A percentile compares a stretch with the other conserved stretches of the same genome.
Conservation (phyloP, 2,113 vertebrate genomes). For the Cyanoramphus novaezelandiae region DNA sequence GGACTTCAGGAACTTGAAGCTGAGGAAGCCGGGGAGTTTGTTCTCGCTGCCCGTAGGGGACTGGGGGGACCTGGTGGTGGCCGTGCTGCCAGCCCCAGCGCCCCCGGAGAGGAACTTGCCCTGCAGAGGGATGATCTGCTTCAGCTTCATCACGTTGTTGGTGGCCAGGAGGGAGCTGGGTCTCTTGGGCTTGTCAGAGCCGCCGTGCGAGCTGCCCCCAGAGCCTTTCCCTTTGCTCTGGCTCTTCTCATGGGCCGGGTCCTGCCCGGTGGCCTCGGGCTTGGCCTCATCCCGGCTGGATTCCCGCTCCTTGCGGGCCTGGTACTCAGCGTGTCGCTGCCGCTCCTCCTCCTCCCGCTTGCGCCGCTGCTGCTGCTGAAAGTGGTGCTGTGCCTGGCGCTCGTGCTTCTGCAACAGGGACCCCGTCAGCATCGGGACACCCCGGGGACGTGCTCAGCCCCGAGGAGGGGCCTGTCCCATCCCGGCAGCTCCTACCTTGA, state of each 20-base stretch:
- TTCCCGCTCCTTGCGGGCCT: constrained; percentile 87
- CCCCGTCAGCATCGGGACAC: neutral
- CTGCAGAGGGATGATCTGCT: constrained; percentile 96
- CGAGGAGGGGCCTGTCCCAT: neutral
- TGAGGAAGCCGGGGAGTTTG: constrained; percentile 92
- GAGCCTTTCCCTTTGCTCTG: constrained; percentile 78
- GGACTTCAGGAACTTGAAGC: constrained; percentile 95
- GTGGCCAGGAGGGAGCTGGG: constrained; percentile 93
- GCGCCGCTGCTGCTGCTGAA: constrained; percentile 94
- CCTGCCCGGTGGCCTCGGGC: constrained; percentile 72
- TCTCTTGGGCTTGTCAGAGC: constrained; percentile 88
- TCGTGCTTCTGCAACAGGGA: constrained; percentile 85
- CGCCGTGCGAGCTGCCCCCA: constrained; percentile 41
- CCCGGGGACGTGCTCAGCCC: accelerated
- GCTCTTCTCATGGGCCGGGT: constrained; percentile 83
- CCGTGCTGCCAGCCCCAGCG: neutral
- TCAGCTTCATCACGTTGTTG: constrained; percentile 95
- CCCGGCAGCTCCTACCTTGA: constrained; percentile 79
- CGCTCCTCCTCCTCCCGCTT: constrained; percentile 94
- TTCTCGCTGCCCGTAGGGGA: constrained; percentile 88
- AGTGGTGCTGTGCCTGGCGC: constrained; percentile 94
- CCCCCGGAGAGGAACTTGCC: constrained; percentile 86
- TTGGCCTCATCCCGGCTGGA: constrained; percentile 76
- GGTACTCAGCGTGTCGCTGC: constrained; percentile 90
- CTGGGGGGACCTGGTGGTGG: constrained; percentile 81